Evolutionary conservation across 1,140 invertebrate species (phyloP).

Genomic region (Pachyrhynchus sulphureomaculatus): DNA sequence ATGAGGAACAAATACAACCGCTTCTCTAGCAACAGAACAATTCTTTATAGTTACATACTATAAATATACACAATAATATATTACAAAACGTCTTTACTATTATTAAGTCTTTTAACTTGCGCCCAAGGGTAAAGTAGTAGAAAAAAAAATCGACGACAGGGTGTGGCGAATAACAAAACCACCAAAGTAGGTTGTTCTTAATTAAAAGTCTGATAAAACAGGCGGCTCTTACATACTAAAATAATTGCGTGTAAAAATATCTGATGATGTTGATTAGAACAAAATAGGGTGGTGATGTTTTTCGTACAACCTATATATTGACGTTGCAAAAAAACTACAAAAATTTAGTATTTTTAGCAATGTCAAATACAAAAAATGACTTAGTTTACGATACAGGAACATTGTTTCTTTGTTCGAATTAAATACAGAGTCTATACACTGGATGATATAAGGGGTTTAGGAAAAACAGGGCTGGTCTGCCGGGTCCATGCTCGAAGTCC

Average conservation of each 20-base stretch:
- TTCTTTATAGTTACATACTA: conserved; percentile 47
- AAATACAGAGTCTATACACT: conserved; percentile 29
- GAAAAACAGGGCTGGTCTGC: conserved; percentile 17
- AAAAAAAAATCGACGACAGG: conserved; percentile 38
- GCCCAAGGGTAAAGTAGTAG: conserved; percentile 46
- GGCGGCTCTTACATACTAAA: conserved; percentile 12
- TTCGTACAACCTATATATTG: conserved; percentile 14
- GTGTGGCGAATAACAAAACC: conserved; percentile 3
- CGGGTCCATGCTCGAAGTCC: conserved; percentile 25
- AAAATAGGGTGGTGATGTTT: neutral
- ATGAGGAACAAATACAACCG: conserved; percentile 50
- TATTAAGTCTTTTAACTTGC: conserved; percentile 48
- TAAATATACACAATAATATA: conserved; percentile 50
- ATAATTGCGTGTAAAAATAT: conserved; percentile 7
- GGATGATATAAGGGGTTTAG: neutral
- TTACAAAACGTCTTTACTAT: conserved; percentile 49
- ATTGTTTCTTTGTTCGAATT: conserved; percentile 52
- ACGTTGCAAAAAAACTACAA: conserved; percentile 21
- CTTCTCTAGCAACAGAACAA: conserved; percentile 51
- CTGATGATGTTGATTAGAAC: conserved; percentile 9
- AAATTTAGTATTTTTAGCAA: conserved; percentile 11
- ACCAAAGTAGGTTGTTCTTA: conserved; percentile 3
- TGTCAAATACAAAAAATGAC: conserved; percentile 46
- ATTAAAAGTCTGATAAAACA: conserved; percentile 14
- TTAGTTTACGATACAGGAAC: conserved; percentile 55